Evolutionary conservation across 2,113 vertebrate species (phyloP), one percentile per base, ranked within the genome.

Genomic region (Tiliqua scincoides): DNA sequence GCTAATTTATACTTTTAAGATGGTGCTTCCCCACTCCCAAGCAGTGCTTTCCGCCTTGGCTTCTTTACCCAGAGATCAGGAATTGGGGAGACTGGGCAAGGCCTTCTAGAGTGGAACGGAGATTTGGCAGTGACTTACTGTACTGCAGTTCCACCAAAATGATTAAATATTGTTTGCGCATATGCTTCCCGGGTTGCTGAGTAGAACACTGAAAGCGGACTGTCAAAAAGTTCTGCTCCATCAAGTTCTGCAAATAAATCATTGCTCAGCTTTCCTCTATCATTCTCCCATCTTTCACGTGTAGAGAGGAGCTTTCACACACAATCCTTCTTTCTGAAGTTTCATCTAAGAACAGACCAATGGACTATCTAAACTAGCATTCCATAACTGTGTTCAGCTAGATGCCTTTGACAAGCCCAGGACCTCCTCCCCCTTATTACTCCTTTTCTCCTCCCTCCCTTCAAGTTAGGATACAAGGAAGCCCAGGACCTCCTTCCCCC

Each of bases 211-310:
- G 17, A 89, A 92, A 87, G 6, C 85, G 40, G 85, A 91, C 84
- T 62, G 70, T 15, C 79, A 3, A 0, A 79, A 27, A 79, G 79
- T 74, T 63, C 68, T 85, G 90, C 89, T 79, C 74, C 85, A 77
- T 86, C 82, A 35, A 87, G 86, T 81, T 20, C 85, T 12, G 20
- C 0, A 0, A 32, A 78, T 63, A 61, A 54, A 86, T 30, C 79
- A 67, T 20, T 70, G 48, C 40, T 71, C 77, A 87, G 87, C 93
- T 88, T n/a, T 65, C 61, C 70, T 86, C 63, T 62, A 14, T 57
- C 15, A 2, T 82, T 79, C 20, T 86, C 92, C 89, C 82, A 78
- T 87, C 89, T 90, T 79, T 79, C 79, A 88, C n/a, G n/a, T 73
- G 81, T 2, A 3, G 80, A 52, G 84, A 57, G 2, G 30, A 27